These are phyloP conservation scores for Gortyna flavago DNA, from an alignment of 2,888 invertebrate genomes.

Conservation along the genomic window DNA sequence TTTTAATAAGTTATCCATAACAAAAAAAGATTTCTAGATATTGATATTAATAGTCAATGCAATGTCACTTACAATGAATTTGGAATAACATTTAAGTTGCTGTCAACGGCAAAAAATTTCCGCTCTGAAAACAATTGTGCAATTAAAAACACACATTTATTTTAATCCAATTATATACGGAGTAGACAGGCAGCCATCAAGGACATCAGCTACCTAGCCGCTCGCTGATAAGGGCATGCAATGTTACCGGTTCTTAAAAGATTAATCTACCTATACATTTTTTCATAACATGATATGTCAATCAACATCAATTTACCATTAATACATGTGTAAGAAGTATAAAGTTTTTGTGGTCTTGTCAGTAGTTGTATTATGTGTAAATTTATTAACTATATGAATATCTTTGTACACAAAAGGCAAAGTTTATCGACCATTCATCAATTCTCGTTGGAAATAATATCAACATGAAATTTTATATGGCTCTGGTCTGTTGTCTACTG, in stretches of 20 bases:
- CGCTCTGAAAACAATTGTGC: slow-evolving; percentile 64
- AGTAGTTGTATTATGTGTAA: slow-evolving; percentile 67
- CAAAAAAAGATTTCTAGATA: slow-evolving; percentile 31
- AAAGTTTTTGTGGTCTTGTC: slow-evolving; percentile 57
- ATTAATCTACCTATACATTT: slow-evolving; percentile 66
- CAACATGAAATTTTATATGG: slow-evolving; percentile 56
- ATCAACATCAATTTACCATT: slow-evolving; percentile 67
- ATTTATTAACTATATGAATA: slow-evolving; percentile 66
- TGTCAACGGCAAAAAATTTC: slow-evolving; percentile 54
- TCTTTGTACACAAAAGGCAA: slow-evolving; percentile 61
- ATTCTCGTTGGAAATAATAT: slow-evolving; percentile 58
- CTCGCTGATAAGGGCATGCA: slow-evolving; percentile 50
- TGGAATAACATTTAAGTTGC: slow-evolving; percentile 35
- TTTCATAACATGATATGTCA: slow-evolving; percentile 67
- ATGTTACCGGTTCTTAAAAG: slow-evolving; percentile 62
- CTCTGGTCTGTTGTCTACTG: slow-evolving; percentile 23
- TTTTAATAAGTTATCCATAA: slow-evolving; percentile 31
- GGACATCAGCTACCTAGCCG: slow-evolving; percentile 52
- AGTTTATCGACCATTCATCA: slow-evolving; percentile 64
- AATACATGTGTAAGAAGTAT: slow-evolving; percentile 56
- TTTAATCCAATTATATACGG: slow-evolving; percentile 65
- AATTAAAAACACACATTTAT: slow-evolving; percentile 65
- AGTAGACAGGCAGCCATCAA: slow-evolving; percentile 46
- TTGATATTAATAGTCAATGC: slow-evolving; percentile 51
- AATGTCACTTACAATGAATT: slow-evolving; percentile 57